phyloP scores from a whole-genome alignment of 2,888 invertebrate species.

The Panzeria rudis region DNA sequence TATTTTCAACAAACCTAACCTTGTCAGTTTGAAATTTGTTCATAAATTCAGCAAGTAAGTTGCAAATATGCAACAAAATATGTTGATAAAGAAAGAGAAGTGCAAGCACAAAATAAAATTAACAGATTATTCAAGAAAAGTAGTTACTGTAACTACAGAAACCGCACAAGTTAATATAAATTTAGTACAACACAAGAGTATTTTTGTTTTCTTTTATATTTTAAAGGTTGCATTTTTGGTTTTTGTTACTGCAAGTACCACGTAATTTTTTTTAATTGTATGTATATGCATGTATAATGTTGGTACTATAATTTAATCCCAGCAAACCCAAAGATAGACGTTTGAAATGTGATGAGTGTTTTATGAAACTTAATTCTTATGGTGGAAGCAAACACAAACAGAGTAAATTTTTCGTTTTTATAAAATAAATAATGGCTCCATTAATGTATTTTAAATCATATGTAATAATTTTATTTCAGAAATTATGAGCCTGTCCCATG shows the following conservation, averaged over 20 bases:
- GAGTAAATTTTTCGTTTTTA: too few relatives aligned
- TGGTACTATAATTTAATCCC: background rate
- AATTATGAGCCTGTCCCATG: too few relatives aligned
- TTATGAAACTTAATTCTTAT: too few relatives aligned
- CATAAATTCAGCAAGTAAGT: background rate
- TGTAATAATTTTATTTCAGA: too few relatives aligned
- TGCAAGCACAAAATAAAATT: background rate
- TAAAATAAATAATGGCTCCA: too few relatives aligned
- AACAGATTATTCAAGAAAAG: constrained; percentile 17
- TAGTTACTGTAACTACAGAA: constrained; percentile 26
- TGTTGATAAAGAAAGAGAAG: background rate
- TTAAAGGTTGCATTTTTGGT: constrained; percentile 13
- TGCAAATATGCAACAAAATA: constrained; percentile 7
- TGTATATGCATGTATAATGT: background rate
- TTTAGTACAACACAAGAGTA: constrained; percentile 62
- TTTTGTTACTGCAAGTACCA: background rate
- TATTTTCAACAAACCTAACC: too few relatives aligned
- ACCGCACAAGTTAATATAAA: constrained; percentile 61
- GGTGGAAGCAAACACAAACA: too few relatives aligned
- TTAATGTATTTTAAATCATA: too few relatives aligned
- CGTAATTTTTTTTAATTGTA: constrained; percentile 33
- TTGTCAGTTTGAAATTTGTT: constrained; percentile 32
- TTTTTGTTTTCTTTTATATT: background rate
- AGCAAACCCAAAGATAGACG: background rate
- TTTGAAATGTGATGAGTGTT: background rate